A percentile compares a stretch with the other conserved stretches of the same genome.
Evolutionary conservation across 2,888 invertebrate genomes (phyloP).

Genomic region (Osmoderma eremita): DNA sequence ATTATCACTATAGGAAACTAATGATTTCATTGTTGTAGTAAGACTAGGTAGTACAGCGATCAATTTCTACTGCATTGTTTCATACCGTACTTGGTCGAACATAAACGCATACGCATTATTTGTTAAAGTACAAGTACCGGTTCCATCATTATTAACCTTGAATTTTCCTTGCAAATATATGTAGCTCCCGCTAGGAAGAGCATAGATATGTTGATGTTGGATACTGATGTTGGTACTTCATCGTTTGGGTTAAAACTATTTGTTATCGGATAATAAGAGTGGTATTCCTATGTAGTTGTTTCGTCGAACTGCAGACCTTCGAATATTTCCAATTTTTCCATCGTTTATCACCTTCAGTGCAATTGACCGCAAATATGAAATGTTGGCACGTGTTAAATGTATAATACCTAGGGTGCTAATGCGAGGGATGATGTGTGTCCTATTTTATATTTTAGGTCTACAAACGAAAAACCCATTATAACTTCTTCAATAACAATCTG

Average conservation of each 20-base stretch:
- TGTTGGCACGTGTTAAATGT: conserved; percentile 18
- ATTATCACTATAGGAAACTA: conserved; percentile 51
- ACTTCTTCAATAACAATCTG: conserved; percentile 50
- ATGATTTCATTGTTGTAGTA: conserved; percentile 55
- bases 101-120: conserved; percentile 54
- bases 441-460: neutral
- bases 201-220: conserved; percentile 40
- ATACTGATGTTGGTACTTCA: conserved; percentile 42
- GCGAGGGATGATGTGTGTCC: neutral
- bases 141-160: neutral
- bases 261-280: conserved; percentile 38
- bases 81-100: conserved; percentile 57
- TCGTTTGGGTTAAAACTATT: conserved; percentile 38
- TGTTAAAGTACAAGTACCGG: conserved; percentile 18
- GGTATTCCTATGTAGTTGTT: conserved; percentile 34
- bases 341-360: no score
- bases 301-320: conserved; percentile 23
- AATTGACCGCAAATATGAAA: conserved; percentile 5
- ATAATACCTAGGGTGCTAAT: conserved; percentile 37
- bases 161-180: conserved; percentile 2
- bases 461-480: conserved; percentile 1
- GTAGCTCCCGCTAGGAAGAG: conserved; percentile 34
- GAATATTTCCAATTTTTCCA: no score
- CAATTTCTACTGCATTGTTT: conserved; percentile 56
- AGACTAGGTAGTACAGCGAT: conserved; percentile 54